phyloP scores from a whole-genome alignment of 2,113 vertebrate species.

The Lasiurus cinereus region DNA sequence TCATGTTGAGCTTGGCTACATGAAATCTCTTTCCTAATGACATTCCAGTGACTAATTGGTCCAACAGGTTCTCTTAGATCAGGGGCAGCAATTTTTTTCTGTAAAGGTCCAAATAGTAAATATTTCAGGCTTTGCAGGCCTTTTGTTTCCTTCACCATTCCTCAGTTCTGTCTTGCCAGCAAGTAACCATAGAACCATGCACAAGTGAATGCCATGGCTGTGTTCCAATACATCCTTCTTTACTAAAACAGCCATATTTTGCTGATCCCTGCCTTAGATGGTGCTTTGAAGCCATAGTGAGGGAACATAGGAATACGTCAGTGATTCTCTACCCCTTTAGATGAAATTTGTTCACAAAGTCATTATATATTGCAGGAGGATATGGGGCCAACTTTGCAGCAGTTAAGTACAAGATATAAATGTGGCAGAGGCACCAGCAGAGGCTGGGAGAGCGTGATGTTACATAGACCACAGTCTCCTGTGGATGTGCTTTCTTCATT shows the following conservation, averaged over 20 bases:
- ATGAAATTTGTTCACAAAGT: neutral
- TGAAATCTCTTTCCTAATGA: neutral
- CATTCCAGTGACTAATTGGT: neutral
- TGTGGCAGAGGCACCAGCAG: neutral
- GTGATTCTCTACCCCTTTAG: neutral
- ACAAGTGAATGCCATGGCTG: neutral
- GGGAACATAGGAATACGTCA: neutral
- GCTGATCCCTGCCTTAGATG: neutral
- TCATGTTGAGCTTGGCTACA: neutral
- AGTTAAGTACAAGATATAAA: neutral
- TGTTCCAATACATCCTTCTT: neutral
- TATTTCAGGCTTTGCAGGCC: neutral
- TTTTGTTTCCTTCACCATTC: neutral
- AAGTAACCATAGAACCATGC: neutral
- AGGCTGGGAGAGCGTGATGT: neutral
- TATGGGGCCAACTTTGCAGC: neutral
- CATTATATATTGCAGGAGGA: neutral
- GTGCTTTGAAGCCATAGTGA: neutral
- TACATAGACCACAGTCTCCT: neutral
- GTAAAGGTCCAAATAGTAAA: neutral
- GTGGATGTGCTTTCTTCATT: neutral
- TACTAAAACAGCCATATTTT: slow-evolving; percentile 27
- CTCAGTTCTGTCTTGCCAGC: neutral
- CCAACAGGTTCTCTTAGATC: neutral
- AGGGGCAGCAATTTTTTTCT: slow-evolving; percentile 8